Evolutionary conservation across 2,797 vertebrate genomes (phyloP), one percentile per base, ranked within the genome.

Genomic region (Astyanax mexicanus): DNA sequence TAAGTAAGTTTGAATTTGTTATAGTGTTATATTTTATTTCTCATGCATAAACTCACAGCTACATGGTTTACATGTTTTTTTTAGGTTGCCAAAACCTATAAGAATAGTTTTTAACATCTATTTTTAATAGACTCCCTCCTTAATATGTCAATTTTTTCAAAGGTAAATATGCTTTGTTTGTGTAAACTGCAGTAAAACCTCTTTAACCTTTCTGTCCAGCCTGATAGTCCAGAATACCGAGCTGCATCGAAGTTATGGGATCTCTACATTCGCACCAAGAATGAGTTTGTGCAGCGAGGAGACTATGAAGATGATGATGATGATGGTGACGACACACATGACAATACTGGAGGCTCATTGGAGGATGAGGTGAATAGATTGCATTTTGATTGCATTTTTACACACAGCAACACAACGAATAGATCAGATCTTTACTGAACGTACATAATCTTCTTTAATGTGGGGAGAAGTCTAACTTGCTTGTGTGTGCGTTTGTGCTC

Each of bases 181-280:
- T 32, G 11, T 8, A 27, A 37, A 6, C 38, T 12, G 38, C 8
- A 40, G 23, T 25, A 25, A 40, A 38, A 12, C 42, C 32, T 37
- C 8, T 6, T 13, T 45, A 0, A 42, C 10, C 1, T 40, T 23
- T 45, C n/a, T 75, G 42, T 85, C 11, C 73, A 99, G 98, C 89
- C 95, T 1, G 98, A 99, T 73, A 96, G 95, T 80, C 94, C 96
- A 52, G 98, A 99, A 83, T 96, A 95, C 88, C 95, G 96, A 88
- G 98, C 97, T 67, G 98, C 98, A 75, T 98, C 96, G 84, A 98
- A 96, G 81, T 90, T 99, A n/a, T 99, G 98, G 98, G 98, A 99
- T 86, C 93, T 99, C 81, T 99, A 99, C 87, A 87, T 98, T 83
- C 93, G 96, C 74, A 99, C 97, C 86, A 98, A 96, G 86, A 99